A percentile compares a stretch with the other conserved stretches of the same genome.
Evolutionary conservation across 2,888 invertebrate species (phyloP).

Genomic region (Pterostichus niger): DNA sequence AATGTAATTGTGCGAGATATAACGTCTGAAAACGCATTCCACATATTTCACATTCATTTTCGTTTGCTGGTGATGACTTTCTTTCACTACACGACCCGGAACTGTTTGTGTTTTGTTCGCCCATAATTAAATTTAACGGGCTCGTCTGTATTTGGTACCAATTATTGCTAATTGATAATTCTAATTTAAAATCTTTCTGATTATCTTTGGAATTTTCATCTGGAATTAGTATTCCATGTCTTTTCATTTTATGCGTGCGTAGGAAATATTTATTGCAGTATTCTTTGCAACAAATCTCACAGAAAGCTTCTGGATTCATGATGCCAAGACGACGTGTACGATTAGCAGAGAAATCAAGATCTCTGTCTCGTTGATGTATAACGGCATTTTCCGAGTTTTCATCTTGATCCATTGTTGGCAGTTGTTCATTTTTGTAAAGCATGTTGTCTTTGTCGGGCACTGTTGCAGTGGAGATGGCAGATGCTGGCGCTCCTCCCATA

Average conservation of each 20-base stretch:
- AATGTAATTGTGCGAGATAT: slow-evolving; percentile 76
- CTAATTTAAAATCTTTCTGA: slow-evolving; percentile 72
- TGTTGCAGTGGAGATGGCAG: background rate
- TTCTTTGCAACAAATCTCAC: slow-evolving; percentile 95
- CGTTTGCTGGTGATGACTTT: slow-evolving; percentile 76
- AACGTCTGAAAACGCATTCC: slow-evolving; percentile 79
- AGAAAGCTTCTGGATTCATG: slow-evolving; percentile 93
- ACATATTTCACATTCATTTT: slow-evolving; percentile 78
- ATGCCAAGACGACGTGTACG: slow-evolving; percentile 89
- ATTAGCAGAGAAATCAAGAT: slow-evolving; percentile 86
- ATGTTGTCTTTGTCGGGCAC: slow-evolving; percentile 9
- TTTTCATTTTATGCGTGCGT: slow-evolving; percentile 93
- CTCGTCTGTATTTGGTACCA: slow-evolving; percentile 84
- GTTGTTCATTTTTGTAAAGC: slow-evolving; percentile 70
- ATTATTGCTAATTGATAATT: slow-evolving; percentile 70
- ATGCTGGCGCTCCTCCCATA: background rate
- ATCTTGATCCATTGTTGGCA: slow-evolving; percentile 33
- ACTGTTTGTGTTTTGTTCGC: slow-evolving; percentile 79
- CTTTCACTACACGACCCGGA: slow-evolving; percentile 79
- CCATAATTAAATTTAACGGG: slow-evolving; percentile 88
- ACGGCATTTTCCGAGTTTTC: slow-evolving; percentile 17
- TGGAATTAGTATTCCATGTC: slow-evolving; percentile 90
- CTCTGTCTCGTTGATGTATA: slow-evolving; percentile 76
- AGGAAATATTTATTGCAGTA: slow-evolving; percentile 96
- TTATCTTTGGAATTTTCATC: slow-evolving; percentile 79